phyloP scores from a whole-genome alignment of 2,113 vertebrate genomes.

The Paratilapia polleni region DNA sequence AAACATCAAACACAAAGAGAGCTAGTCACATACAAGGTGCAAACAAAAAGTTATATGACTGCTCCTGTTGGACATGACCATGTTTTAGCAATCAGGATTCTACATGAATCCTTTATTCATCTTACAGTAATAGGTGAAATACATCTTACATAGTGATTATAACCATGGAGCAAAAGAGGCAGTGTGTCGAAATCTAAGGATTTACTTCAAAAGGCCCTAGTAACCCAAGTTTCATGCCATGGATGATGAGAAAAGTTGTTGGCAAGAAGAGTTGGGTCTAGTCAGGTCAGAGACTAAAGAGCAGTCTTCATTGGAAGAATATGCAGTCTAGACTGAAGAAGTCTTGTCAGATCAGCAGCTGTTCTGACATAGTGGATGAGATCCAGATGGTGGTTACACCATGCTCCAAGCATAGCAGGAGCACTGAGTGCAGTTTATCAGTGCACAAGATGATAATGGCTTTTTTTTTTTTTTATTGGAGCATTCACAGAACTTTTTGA shows the following conservation, averaged over 20 bases:
- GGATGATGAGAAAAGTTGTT: too few species aligned
- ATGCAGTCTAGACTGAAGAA: background rate
- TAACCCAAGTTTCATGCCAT: background rate
- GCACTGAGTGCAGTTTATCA: background rate
- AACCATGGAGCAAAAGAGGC: background rate
- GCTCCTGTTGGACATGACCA: background rate
- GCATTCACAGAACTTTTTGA: conserved; percentile 10
- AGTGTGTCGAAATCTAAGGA: background rate
- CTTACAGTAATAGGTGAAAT: too few species aligned
- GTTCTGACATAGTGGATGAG: background rate
- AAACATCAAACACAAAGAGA: background rate
- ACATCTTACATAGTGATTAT: too few species aligned
- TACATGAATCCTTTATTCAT: too few species aligned
- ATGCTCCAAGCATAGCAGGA: background rate
- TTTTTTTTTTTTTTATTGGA: background rate
- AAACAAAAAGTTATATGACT: conserved; percentile 6
- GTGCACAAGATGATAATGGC: background rate
- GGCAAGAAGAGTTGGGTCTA: background rate
- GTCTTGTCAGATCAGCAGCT: accelerated
- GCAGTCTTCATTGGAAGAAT: background rate
- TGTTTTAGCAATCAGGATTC: background rate
- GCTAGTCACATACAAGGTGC: background rate
- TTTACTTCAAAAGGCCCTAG: background rate
- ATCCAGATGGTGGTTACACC: background rate
- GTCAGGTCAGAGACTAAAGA: background rate